Evolutionary conservation across 1,140 invertebrate species (phyloP).

Genomic region (Sitophilus oryzae): DNA sequence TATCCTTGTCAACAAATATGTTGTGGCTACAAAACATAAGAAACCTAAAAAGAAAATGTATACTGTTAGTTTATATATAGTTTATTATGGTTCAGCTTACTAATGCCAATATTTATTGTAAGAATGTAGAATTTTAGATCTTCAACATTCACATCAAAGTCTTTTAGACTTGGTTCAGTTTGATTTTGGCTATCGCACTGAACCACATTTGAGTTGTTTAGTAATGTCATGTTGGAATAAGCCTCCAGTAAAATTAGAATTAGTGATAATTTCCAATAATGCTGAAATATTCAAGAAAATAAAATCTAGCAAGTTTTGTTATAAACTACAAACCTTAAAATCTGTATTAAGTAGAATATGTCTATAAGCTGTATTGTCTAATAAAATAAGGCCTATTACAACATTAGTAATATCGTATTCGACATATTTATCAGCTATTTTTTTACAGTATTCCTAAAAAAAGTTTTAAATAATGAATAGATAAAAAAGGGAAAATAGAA

Average conservation of each 20-base stretch:
- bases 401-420: conserved; percentile 82
- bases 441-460: conserved; percentile 64
- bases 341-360: conserved; percentile 75
- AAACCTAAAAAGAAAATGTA: conserved; percentile 31
- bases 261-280: conserved; percentile 57
- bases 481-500: conserved; percentile 10
- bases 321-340: conserved; percentile 52
- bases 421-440: conserved; percentile 79
- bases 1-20: conserved; percentile 32
- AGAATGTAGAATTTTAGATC: conserved; percentile 38
- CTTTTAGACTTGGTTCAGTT: conserved; percentile 40
- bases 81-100: conserved; percentile 13
- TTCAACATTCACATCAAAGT: conserved; percentile 32
- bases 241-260: conserved; percentile 55
- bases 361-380: conserved; percentile 72
- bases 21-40: conserved; percentile 25
- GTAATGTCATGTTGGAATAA: conserved; percentile 49
- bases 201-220: conserved; percentile 24
- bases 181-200: conserved; percentile 11
- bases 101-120: conserved; percentile 34
- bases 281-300: conserved; percentile 48
- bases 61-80: neutral
- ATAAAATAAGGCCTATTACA: conserved; percentile 72
- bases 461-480: conserved; percentile 14
- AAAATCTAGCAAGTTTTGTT: too few species aligned